Conservation (phyloP, 2,113 vertebrate genomes). For the Saccopteryx bilineata region DNA sequence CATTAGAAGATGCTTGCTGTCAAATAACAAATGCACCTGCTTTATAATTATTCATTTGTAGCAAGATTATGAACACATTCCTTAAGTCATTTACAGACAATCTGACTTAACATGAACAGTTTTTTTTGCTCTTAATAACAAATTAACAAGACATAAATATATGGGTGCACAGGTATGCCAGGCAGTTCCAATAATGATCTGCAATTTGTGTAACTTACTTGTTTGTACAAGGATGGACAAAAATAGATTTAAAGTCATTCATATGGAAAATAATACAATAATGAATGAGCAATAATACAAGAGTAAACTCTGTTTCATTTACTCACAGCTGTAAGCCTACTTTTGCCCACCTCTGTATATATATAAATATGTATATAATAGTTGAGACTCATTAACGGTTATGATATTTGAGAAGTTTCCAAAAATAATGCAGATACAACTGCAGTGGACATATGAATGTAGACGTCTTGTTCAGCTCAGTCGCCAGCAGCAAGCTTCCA, state of each 20-base stretch:
- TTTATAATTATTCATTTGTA: constrained; percentile 90
- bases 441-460: constrained; percentile 34
- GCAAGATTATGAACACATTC: constrained; percentile 89
- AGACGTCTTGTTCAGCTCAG: constrained; percentile 39
- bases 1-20: constrained; percentile 89
- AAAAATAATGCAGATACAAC: constrained; percentile 64
- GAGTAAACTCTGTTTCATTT: background rate
- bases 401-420: constrained; percentile 13
- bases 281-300: background rate
- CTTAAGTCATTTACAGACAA: constrained; percentile 90
- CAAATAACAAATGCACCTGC: constrained; percentile 90
- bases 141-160: constrained; percentile 87
- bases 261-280: background rate
- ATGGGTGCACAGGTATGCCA: constrained; percentile 78
- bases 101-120: constrained; percentile 88
- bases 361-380: constrained; percentile 42
- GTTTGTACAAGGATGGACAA: background rate
- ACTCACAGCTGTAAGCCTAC: background rate
- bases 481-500: constrained; percentile 29
- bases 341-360: background rate
- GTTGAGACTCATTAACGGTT: constrained; percentile 52
- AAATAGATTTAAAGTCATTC: background rate
- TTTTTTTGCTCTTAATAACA: constrained; percentile 87
- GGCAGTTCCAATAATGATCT: constrained; percentile 79
- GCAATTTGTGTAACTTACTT: constrained; percentile 68